These are phyloP conservation scores for Zootoca vivipara DNA, from an alignment of 2,113 vertebrate species.

Conservation along the genomic window DNA sequence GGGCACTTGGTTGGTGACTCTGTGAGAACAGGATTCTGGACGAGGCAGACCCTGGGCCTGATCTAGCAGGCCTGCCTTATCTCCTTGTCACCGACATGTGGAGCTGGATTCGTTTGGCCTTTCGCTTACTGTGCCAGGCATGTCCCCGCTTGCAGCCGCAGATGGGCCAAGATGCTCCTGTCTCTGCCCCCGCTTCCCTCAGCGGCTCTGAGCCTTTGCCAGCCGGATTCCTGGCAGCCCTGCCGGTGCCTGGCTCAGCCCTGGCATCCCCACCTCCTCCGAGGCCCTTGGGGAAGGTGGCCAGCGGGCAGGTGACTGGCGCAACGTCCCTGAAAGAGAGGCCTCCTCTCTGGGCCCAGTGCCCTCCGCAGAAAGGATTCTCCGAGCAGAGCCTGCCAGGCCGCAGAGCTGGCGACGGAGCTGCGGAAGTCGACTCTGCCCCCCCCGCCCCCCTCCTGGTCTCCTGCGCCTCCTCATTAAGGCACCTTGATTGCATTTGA, in stretches of 20 bases:
- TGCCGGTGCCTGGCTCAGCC: neutral
- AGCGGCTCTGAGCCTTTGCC: neutral
- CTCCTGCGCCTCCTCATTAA: neutral
- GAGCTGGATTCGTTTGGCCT: no score
- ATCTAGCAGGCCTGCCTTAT: no score
- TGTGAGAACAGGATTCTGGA: no score
- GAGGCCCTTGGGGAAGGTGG: neutral
- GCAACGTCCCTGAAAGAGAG: no score
- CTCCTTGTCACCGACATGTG: rapidly evolving
- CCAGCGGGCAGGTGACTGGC: neutral
- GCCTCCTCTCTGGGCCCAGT: neutral
- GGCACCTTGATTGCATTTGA: conserved; percentile 11
- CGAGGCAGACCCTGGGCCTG: no score
- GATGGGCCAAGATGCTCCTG: neutral
- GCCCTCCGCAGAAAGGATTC: neutral
- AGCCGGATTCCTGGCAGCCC: neutral
- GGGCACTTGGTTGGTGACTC: no score
- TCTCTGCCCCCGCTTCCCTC: no score
- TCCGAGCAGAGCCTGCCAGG: neutral
- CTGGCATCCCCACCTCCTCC: no score
- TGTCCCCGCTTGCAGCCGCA: no score
- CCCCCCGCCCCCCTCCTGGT: neutral
- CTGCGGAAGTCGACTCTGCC: neutral
- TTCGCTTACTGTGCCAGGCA: no score
- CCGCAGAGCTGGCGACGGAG: neutral